Evolutionary conservation across 1,140 invertebrate species (phyloP), one percentile per base, ranked within the genome.

Genomic region (Rhagoletis zephyria): DNA sequence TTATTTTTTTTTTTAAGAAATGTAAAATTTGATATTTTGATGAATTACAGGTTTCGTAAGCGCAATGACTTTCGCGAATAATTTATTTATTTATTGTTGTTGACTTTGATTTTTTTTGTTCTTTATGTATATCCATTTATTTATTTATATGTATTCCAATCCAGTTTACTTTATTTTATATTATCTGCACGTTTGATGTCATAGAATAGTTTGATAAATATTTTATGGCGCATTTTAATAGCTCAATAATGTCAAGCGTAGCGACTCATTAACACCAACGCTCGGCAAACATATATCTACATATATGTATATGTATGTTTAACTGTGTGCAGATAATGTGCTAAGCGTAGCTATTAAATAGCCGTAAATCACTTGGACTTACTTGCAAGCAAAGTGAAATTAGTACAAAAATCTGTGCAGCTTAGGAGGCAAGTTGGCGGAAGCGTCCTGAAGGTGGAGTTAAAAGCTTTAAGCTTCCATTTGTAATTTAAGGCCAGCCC

Each of bases 181-280:
- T 81, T 81, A 81, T 81, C 74, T 81, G 45, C 74, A 48, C 4
- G 74, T 81, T 16, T 19, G 7, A 56, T 81, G 74, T n/a, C 74
- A 81, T 81, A 59, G 56, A 81, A 81, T 81, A 51, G 74, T 81
- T 81, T 81, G 74, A 81, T 81, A 81, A 81, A 81, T 81, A 81
- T 81, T 81, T 81, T 81, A 81, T 81, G 48, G 74, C 74, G 42
- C 45, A 81, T 81, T 81, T 30, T 81, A 81, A 81, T 81, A 81
- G 74, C 74, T 81, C 74, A 81, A 81, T 81, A 81, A 81, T 81
- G 74, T 81, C 74, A 81, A 81, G n/a, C 74, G 48, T 48, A 59
- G n/a, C 45, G 51, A 6, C 48, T 81, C 45, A 81, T 51, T 81
- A 81, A 81, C 74, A 81, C 74, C 74, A 56, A 3, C n/a, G n/a